Evolutionary conservation across 2,113 vertebrate genomes (phyloP).

Genomic region (Odontesthes bonariensis): DNA sequence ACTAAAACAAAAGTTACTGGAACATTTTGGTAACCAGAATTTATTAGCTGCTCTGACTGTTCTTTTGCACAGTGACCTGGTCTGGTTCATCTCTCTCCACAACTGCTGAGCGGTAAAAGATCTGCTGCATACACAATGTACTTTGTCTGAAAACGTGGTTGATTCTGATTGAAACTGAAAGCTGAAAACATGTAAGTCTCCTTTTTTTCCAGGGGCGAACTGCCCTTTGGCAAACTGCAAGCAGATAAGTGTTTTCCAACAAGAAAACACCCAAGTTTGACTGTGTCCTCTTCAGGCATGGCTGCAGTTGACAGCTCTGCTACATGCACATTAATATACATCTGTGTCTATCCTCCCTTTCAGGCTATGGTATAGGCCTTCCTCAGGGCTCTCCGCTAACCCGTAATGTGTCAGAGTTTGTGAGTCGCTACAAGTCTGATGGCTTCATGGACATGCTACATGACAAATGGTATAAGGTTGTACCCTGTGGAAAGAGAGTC

Average conservation of each 20-base stretch:
- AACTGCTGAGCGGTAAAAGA: not conserved
- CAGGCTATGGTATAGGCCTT: slow-evolving; percentile 96
- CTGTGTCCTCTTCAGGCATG: slow-evolving; percentile 1
- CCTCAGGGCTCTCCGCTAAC: slow-evolving; percentile 92
- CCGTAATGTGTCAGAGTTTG: slow-evolving; percentile 92
- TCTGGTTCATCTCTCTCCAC: slow-evolving; percentile 19
- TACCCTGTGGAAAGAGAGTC: slow-evolving; percentile 94
- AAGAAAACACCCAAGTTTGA: not conserved
- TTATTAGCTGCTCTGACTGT: too few relatives aligned
- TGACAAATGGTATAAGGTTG: slow-evolving; percentile 97
- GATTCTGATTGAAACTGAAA: slow-evolving; percentile 39
- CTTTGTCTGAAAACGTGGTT: slow-evolving; percentile 12
- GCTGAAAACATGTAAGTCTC: slow-evolving; percentile 39
- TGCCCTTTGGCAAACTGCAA: slow-evolving; percentile 54
- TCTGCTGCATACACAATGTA: not conserved
- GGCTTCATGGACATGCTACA: slow-evolving; percentile 97
- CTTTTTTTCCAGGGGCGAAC: slow-evolving; percentile 51
- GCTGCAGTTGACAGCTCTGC: not conserved
- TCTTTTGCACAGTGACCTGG: too few relatives aligned
- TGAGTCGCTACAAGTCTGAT: slow-evolving; percentile 95
- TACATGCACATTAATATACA: slow-evolving; percentile 28
- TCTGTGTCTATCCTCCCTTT: slow-evolving; percentile 27
- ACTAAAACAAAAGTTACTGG: too few relatives aligned
- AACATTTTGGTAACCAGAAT: too few relatives aligned
- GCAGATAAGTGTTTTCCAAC: slow-evolving; percentile 19